Conservation (phyloP, 2,888 invertebrate genomes). For the Steromphala cineraria region DNA sequence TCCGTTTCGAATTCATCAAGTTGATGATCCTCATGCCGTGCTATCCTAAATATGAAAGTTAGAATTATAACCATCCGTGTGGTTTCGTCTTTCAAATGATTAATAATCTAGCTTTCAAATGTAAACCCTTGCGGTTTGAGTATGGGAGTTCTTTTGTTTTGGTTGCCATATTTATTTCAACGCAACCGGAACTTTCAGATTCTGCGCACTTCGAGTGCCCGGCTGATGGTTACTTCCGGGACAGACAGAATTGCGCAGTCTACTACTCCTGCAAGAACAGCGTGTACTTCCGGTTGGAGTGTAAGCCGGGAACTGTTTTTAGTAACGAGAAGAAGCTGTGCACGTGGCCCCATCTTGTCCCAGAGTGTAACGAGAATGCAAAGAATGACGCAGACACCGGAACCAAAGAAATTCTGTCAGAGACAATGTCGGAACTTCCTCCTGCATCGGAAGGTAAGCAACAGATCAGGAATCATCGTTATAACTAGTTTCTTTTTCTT, state of each 20-base stretch:
- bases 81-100: too few relatives aligned
- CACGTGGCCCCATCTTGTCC: slow-evolving; percentile 21
- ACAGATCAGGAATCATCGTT: too few relatives aligned
- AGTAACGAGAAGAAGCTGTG: not conserved
- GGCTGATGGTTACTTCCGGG: slow-evolving; percentile 22
- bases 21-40: too few relatives aligned
- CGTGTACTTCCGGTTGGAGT: slow-evolving; percentile 10
- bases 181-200: not conserved
- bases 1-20: too few relatives aligned
- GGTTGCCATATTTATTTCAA: too few relatives aligned
- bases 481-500: too few relatives aligned
- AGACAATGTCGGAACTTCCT: not conserved
- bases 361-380: not conserved
- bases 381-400: not conserved
- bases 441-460: not conserved
- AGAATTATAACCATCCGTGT: too few relatives aligned
- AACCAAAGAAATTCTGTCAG: not conserved
- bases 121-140: too few relatives aligned
- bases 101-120: too few relatives aligned
- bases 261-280: slow-evolving; percentile 22
- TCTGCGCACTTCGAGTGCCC: slow-evolving; percentile 12
- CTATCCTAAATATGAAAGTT: too few relatives aligned
- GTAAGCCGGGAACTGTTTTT: slow-evolving; percentile 20
- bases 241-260: slow-evolving; percentile 9
- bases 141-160: too few relatives aligned